Base-by-base conservation (phyloP, 2,113 vertebrate genomes). In the Pao palembangensis region DNA sequence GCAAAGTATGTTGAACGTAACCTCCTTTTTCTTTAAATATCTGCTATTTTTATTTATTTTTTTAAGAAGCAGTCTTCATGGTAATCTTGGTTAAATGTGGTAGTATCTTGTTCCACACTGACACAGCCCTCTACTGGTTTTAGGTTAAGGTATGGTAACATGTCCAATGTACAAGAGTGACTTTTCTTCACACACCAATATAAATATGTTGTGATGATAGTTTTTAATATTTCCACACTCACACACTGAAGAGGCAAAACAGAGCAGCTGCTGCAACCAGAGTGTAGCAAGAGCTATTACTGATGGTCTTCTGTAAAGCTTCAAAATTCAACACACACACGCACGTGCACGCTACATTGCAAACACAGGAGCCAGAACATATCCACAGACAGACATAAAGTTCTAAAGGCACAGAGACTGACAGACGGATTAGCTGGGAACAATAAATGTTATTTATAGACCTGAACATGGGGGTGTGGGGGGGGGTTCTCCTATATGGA, bases 301-400 rank as follows among this genome's bases (percentile, higher is more conserved):
- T 21, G 13, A 58, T 69, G 69, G 67, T 75, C 71, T 71, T 61
- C 18, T 8, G 52, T 31, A 71, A 68, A 79, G 48, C 71, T 48
- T 31, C 38, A 4, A 38, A 75, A 71, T 71, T 58, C 64, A 51
- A 0, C 43, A 58, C 43, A 7, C 59, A 18, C 43, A 8, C 60
- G 15, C 50, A 56, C 25, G 23, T 38, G 47, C 56, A 25, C 17
- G 47, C 18, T 18, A 2, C n/a, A 49, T 18, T 19, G 47, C 3
- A 20, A 49, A 49, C n/a, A 49, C 8, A 19, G 47, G 18, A 49
- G 47, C 18, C 16, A n/a, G 8, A 18, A 19, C 47, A 49, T 49
- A 10, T 18, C 34, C 34, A 49, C n/a, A 49, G 47, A 8, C 47
- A 49, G 7, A 49, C 47, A 19, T 49, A 20, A 17, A 49, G 4